Conservation (phyloP, 2,113 vertebrate species). For the Brachyistius frenatus region DNA sequence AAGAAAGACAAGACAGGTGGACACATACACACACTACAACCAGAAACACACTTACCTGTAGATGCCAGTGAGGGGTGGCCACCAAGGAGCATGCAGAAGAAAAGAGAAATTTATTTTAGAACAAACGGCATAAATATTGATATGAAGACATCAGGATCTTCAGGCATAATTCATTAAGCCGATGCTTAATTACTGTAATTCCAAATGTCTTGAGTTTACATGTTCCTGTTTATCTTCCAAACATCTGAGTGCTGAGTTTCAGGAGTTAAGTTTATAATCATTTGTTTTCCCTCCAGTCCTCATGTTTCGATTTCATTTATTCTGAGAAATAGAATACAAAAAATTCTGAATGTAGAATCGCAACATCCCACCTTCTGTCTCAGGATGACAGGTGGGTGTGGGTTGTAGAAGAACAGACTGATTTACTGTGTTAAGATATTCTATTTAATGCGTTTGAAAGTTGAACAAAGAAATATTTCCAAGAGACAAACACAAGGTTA, state of each 20-base stretch:
- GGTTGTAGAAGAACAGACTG: background rate
- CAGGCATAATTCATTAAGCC: constrained; percentile 1
- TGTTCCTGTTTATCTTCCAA: constrained; percentile 15
- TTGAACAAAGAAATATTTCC: background rate
- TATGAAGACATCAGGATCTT: constrained; percentile 23
- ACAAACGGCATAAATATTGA: constrained; percentile 15
- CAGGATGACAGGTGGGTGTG: constrained; percentile 7
- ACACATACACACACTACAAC: background rate
- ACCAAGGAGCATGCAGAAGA: constrained; percentile 29
- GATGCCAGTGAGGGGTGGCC: constrained; percentile 25
- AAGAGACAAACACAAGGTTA: background rate
- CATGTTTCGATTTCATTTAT: constrained; percentile 16
- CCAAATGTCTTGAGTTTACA: constrained; percentile 9
- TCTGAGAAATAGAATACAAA: background rate
- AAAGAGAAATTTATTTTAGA: constrained; percentile 28
- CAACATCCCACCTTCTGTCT: background rate
- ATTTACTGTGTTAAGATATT: background rate
- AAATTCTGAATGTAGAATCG: background rate
- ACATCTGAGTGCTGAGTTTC: constrained; percentile 21
- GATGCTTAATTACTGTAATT: constrained; percentile 31
- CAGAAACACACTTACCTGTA: constrained; percentile 69
- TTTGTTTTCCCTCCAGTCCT: constrained; percentile 5
- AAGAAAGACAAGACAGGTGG: background rate
- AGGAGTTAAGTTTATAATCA: constrained; percentile 16
- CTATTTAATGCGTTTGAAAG: background rate